Conservation (phyloP, 1,140 invertebrate genomes). For the Mylabris phalerata region DNA sequence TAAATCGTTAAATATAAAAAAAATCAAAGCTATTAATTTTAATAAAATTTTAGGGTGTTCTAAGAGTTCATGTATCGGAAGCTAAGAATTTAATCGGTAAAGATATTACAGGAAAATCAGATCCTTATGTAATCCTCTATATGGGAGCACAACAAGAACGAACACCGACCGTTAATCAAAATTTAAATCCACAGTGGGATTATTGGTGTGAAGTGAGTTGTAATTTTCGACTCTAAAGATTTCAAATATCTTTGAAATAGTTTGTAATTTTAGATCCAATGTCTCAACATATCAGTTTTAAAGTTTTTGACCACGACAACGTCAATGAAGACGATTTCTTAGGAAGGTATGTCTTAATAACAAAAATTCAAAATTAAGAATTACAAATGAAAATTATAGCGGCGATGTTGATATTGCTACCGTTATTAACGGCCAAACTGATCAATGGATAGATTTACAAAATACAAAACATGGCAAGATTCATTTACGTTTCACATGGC, state of each 20-base stretch:
- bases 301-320: conserved; percentile 72
- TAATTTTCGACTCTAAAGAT: background rate
- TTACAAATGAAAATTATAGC: conserved; percentile 17
- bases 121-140: conserved; percentile 82
- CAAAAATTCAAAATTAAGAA: background rate
- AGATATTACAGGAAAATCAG: conserved; percentile 89
- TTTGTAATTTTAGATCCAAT: conserved; percentile 32
- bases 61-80: conserved; percentile 80
- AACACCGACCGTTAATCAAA: conserved; percentile 83
- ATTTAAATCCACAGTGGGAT: conserved; percentile 88
- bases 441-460: conserved; percentile 85
- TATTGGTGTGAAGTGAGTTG: conserved; percentile 72
- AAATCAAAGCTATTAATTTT: conserved; percentile 1
- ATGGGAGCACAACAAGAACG: conserved; percentile 82
- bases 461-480: conserved; percentile 87
- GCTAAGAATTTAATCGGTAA: conserved; percentile 86
- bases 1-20: conserved; percentile 39
- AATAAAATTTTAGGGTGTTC: conserved; percentile 55
- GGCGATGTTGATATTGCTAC: conserved; percentile 55
- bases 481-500: conserved; percentile 79
- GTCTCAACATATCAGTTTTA: conserved; percentile 36
- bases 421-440: conserved; percentile 56
- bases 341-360: conserved; percentile 58
- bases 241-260: conserved; percentile 14
- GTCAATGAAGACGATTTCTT: conserved; percentile 69